phyloP scores from a whole-genome alignment of 2,797 vertebrate genomes.

The Peromyscus attwateri region DNA sequence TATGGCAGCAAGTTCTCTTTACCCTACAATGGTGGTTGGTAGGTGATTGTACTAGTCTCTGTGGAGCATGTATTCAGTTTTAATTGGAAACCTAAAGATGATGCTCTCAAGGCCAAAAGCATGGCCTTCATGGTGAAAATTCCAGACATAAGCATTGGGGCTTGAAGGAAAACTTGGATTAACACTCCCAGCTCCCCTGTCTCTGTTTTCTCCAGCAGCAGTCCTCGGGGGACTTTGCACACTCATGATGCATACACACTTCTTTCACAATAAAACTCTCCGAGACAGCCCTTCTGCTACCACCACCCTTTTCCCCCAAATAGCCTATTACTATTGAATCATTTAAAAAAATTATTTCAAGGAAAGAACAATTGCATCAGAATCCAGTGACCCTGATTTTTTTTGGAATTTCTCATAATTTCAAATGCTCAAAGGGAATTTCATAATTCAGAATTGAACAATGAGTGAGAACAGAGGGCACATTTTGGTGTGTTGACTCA shows the following conservation, averaged over 20 bases:
- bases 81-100: not conserved
- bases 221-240: not conserved
- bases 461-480: conserved; percentile 74
- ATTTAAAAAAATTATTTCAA: conserved; percentile 58
- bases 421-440: conserved; percentile 61
- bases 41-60: not conserved
- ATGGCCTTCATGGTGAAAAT: not conserved
- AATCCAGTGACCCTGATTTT: conserved; percentile 70
- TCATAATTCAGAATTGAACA: conserved; percentile 82
- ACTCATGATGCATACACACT: not conserved
- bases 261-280: conserved; percentile 12
- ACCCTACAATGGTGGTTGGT: not conserved
- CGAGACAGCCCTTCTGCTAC: not conserved
- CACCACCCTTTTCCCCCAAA: conserved; percentile 13
- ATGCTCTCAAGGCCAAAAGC: not conserved
- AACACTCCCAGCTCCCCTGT: not conserved
- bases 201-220: not conserved
- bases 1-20: not conserved
- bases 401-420: not conserved
- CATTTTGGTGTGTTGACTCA: conserved; percentile 80
- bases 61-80: not conserved
- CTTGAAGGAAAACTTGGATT: not conserved
- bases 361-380: conserved; percentile 44
- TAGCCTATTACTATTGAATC: conserved; percentile 42
- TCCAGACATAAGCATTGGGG: not conserved